Evolutionary conservation across 2,797 vertebrate species (phyloP).

Genomic region (Petrocephalus schoutedeni): DNA sequence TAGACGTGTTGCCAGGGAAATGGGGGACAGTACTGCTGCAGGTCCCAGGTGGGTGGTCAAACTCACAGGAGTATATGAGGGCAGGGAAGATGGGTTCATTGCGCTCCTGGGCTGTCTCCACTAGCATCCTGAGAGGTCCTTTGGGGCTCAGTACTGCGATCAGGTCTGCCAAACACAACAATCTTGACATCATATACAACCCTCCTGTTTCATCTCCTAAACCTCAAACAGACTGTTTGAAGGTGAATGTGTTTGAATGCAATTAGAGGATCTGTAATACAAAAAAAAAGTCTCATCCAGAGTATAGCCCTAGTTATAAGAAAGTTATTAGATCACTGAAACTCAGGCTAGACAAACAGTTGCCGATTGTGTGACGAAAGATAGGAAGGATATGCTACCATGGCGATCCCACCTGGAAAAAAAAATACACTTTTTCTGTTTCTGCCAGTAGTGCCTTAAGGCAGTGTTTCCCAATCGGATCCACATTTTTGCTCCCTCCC

Average conservation of each 20-base stretch:
- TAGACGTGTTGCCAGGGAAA: background rate
- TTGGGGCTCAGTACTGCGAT: slow-evolving; percentile 87
- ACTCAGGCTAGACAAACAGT: background rate
- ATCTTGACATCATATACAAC: background rate
- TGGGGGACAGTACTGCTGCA: background rate
- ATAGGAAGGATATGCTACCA: background rate
- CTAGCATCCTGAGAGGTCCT: slow-evolving; percentile 86
- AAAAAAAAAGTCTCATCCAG: background rate
- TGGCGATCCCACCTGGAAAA: background rate
- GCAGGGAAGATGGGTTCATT: slow-evolving; percentile 96
- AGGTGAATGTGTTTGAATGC: background rate
- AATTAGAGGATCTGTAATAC: background rate
- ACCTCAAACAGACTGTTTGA: background rate
- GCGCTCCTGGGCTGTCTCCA: slow-evolving; percentile 92
- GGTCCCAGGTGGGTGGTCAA: background rate
- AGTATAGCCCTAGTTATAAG: background rate
- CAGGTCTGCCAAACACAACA: slow-evolving; percentile 65
- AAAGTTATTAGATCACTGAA: background rate
- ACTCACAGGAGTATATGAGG: slow-evolving; percentile 93
- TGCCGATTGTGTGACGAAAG: background rate
- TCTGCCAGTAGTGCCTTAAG: background rate
- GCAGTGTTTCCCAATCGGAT: background rate
- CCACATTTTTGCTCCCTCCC: background rate
- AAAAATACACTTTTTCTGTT: background rate
- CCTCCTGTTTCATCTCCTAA: background rate